Percentiles rank a stretch among this genome's conserved stretches.
These are phyloP conservation scores for Rhinopomastus cyanomelas DNA, from an alignment of 2,113 vertebrate genomes.

Conservation along the genomic window DNA sequence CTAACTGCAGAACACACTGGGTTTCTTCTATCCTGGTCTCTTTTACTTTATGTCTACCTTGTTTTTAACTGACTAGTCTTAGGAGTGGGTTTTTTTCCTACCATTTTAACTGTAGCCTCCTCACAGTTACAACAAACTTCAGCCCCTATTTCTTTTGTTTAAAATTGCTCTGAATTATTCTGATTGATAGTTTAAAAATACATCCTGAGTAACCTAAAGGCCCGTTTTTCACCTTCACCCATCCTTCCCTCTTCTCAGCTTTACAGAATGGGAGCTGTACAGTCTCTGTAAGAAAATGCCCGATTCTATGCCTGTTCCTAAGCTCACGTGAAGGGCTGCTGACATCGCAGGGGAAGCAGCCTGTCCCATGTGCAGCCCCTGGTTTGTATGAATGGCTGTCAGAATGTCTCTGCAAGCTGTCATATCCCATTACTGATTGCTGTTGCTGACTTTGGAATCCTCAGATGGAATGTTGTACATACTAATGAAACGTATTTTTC, in stretches of 20 bases:
- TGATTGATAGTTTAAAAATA: not conserved
- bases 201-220: not conserved
- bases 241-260: not conserved
- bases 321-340: not conserved
- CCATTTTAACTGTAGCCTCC: not conserved
- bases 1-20: not conserved
- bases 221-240: not conserved
- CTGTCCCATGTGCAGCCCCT: not conserved
- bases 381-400: not conserved
- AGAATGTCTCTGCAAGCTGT: not conserved
- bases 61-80: not conserved
- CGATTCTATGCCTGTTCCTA: not conserved
- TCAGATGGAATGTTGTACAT: not conserved
- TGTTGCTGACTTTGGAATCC: not conserved
- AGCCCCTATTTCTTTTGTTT: not conserved
- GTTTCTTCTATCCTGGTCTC: fast-evolving
- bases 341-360: not conserved
- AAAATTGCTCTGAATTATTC: not conserved
- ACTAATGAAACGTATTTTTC: not conserved
- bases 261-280: not conserved
- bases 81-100: not conserved
- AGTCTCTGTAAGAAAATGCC: not conserved
- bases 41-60: not conserved
- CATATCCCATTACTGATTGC: not conserved
- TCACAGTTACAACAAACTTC: fast-evolving